Evolutionary conservation across 2,888 invertebrate genomes (phyloP), one percentile per base, ranked within the genome.

Genomic region (Rhingia rostrata): DNA sequence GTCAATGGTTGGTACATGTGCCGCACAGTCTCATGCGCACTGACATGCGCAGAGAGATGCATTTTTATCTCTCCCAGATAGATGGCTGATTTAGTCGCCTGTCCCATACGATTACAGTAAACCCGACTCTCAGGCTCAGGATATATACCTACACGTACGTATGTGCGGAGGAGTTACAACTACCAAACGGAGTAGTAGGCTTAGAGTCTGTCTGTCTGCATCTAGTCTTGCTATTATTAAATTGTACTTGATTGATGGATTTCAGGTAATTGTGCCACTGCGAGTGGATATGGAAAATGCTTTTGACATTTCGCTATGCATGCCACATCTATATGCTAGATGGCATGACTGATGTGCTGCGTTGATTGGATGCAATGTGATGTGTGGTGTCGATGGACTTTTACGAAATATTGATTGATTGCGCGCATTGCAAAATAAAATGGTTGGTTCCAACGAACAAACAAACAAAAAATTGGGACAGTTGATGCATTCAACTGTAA

Each of bases 191-290:
- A 4, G 6, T 4, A 33, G 53, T 33, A 22, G 22, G 22, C 7
- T 14, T 1, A 63, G 35, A 14, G 72, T 30, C 66, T 60, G 66
- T 54, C 70, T 60, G 82, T 33, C 37, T 66, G 83, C 78, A 73
- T 51, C 43, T 51, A 63, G 56, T 58, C 49, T 73, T 78, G 74
- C 43, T 54, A 60, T 74, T 79, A 84, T 84, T 84, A 79, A 79
- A 79, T 79, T 74, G 79, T 73, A 74, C 58, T 60, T 84, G 84
- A 84, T 84, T 79, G 84, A 84, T 79, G 84, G 84, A 79, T 84
- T 69, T 84, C 84, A 64, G 43, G 84, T 60, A 84, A 84, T 84
- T 84, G 84, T 84, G 84, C 84, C 84, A 79, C 79, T 84, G 84
- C 73, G 53, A 79, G 69, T 74, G 84, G 54, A 79, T 84, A 84